A percentile compares a stretch with the other conserved stretches of the same genome.
These are phyloP conservation scores for Lasioglossum zephyrum DNA, from an alignment of 2,888 invertebrate species.

Conservation along the genomic window DNA sequence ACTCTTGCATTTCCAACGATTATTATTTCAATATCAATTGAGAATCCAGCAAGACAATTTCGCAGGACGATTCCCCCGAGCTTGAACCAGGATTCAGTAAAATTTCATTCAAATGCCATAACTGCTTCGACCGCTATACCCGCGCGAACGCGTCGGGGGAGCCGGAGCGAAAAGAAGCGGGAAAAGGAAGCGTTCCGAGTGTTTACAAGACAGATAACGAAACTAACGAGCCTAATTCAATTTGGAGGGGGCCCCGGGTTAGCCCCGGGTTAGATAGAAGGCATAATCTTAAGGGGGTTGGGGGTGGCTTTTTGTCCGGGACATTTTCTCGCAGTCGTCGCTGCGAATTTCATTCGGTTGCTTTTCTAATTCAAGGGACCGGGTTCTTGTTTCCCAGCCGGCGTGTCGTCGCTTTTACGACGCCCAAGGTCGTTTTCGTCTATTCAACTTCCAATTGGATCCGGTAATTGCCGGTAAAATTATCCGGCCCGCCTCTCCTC, in stretches of 20 bases:
- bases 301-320: neutral
- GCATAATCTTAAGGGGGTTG: neutral
- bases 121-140: neutral
- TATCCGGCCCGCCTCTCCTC: conserved; percentile 71
- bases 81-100: neutral
- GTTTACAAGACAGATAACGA: conserved; percentile 55
- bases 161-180: conserved; percentile 10
- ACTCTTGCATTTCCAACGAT: neutral
- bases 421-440: conserved; percentile 73
- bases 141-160: neutral
- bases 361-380: conserved; percentile 48
- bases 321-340: conserved; percentile 35
- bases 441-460: conserved; percentile 78
- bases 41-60: neutral
- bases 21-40: neutral
- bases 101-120: neutral
- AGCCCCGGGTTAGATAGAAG: conserved; percentile 29
- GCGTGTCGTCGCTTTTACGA: conserved; percentile 57
- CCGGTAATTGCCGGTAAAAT: conserved; percentile 78
- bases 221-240: conserved; percentile 61
- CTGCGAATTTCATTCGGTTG: conserved; percentile 48
- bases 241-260: conserved; percentile 13
- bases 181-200: conserved; percentile 15
- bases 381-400: conserved; percentile 49
- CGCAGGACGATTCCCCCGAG: neutral